Percentiles rank a stretch among this genome's conserved stretches.
Conservation (phyloP, 2,888 invertebrate species). For the Caenorhabditis macrosperma region DNA sequence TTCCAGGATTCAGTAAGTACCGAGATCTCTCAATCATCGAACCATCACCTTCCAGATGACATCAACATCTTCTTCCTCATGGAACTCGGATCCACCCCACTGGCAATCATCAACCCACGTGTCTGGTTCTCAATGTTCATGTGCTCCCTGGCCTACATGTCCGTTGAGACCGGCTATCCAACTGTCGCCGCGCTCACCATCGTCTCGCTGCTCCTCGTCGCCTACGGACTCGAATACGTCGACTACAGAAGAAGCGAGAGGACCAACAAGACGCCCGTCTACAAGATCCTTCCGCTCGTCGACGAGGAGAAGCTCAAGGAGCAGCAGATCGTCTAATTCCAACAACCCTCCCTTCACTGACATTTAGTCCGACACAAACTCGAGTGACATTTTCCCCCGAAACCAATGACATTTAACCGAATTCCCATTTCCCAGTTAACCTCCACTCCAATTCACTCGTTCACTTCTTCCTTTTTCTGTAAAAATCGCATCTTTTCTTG, state of each 20-base stretch:
- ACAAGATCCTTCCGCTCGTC: slow-evolving; percentile 40
- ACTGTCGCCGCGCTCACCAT: slow-evolving; percentile 37
- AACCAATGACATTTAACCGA: slow-evolving; percentile 3
- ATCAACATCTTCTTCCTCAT: slow-evolving; percentile 50
- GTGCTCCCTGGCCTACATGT: slow-evolving; percentile 54
- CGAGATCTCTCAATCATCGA: background rate
- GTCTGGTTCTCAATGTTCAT: slow-evolving; percentile 58
- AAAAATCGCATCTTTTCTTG: background rate
- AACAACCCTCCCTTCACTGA: background rate
- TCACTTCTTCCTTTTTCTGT: too few species aligned
- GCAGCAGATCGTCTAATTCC: slow-evolving; percentile 25
- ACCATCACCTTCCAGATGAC: slow-evolving; percentile 28
- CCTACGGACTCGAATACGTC: slow-evolving; percentile 34
- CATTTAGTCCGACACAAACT: slow-evolving; percentile 14
- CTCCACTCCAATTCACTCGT: background rate
- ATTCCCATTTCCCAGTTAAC: background rate
- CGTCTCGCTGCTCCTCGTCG: slow-evolving; percentile 26
- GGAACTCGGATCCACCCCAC: slow-evolving; percentile 49
- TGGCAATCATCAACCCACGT: slow-evolving; percentile 52
- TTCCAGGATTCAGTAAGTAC: slow-evolving; percentile 34
- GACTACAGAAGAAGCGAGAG: slow-evolving; percentile 11
- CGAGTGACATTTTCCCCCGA: slow-evolving; percentile 14
- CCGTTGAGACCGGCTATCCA: slow-evolving; percentile 45
- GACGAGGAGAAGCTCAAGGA: slow-evolving; percentile 37
- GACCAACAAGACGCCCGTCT: background rate